Conservation (phyloP, 2,113 vertebrate species). For the Paedocypris sp. region DNA sequence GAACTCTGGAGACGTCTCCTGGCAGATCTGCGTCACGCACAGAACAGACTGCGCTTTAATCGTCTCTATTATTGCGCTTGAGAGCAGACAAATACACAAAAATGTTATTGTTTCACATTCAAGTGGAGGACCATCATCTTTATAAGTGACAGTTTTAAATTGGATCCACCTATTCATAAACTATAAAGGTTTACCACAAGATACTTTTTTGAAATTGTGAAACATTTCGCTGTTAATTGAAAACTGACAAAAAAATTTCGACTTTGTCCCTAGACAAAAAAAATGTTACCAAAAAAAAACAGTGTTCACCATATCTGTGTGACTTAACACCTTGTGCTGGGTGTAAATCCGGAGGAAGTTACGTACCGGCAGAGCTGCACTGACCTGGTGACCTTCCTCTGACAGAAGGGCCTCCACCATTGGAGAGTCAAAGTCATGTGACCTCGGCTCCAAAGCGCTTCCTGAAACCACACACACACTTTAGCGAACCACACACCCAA, state of each 20-base stretch:
- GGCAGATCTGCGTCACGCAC: conserved; percentile 51
- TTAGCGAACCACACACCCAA: neutral
- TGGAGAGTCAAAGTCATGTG: conserved; percentile 33
- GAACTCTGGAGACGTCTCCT: conserved; percentile 54
- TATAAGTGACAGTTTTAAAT: too few species aligned
- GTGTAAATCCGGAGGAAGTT: too few species aligned
- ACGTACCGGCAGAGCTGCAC: conserved; percentile 19
- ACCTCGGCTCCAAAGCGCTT: conserved; percentile 44
- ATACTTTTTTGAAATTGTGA: too few species aligned
- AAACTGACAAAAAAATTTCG: too few species aligned
- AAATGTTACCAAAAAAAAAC: neutral
- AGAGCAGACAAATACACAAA: too few species aligned
- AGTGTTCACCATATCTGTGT: neutral
- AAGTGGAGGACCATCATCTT: too few species aligned
- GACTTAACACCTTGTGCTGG: neutral
- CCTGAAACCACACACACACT: conserved; percentile 41
- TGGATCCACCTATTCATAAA: too few species aligned
- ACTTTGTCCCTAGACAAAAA: neutral
- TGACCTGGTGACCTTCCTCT: conserved; percentile 64
- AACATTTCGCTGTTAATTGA: too few species aligned
- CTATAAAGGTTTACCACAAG: too few species aligned
- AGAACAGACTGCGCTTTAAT: too few species aligned
- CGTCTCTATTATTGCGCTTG: too few species aligned
- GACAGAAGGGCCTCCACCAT: conserved; percentile 43
- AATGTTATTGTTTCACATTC: too few species aligned